Evolutionary conservation across 2,797 vertebrate genomes (phyloP), one percentile per base, ranked within the genome.

Genomic region (Sciurus carolinensis): DNA sequence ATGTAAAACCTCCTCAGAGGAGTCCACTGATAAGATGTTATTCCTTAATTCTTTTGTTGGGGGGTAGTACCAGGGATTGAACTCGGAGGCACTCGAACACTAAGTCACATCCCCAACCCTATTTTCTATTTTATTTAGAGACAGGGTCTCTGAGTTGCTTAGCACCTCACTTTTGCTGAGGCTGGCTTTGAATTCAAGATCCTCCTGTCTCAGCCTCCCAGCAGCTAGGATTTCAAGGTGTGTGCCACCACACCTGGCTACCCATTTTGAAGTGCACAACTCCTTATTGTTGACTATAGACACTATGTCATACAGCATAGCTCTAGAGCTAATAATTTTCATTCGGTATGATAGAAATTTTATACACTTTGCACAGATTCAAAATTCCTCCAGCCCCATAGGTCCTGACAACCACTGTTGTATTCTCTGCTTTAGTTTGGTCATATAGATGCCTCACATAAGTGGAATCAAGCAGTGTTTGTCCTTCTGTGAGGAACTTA

Each of bases 1-100:
- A 80, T 67, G 47, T 15, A 24, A 90, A 92, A 73, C 5, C 17
- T 87, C 28, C 77, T 57, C 50, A 50, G 72, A 47, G 52, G 30
- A 72, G 26, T 90, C 20, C 39, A 50, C 44, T 71, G 57, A 66
- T 57, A 76, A 67, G 36, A 73, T 59, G 50, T 85, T 76, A 85
- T 62, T 90, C 52, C 54, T 83, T 64, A 85, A 92, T 84, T 72
- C 87, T 95, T 82, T 64, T 47, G 7, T 47, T 7, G 44, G 44
- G 44, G 44, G 44, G 44, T 9, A 47, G 44, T 47, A 47, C 44
- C 44, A 47, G 62, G 69, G 39, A 30, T 30, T 22, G 54, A 57
- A 57, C 54, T 57, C 7, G 18, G 14, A 13, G 52, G 52, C 52
- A 52, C 52, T 15, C 15, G 52, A 52, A 14, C 52, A 52, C 52